Conservation (phyloP, 1,140 invertebrate genomes). For the Lerema accius region DNA sequence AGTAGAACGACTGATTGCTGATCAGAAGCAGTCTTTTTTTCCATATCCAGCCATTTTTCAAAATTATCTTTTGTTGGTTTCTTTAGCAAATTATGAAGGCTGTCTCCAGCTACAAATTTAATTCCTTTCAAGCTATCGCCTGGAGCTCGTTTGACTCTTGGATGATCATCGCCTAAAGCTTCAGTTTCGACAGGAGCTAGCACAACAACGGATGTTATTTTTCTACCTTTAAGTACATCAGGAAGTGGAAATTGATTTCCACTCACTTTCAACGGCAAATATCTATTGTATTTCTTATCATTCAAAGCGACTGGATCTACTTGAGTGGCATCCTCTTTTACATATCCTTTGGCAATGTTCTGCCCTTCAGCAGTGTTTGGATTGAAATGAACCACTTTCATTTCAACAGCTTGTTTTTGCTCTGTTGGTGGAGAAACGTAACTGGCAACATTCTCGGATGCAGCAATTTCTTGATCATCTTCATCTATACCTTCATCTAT, state of each 20-base stretch:
- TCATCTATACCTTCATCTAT: slow-evolving; percentile 81
- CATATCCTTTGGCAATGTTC: slow-evolving; percentile 87
- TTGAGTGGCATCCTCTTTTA: slow-evolving; percentile 88
- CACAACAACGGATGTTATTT: slow-evolving; percentile 91
- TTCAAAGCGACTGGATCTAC: slow-evolving; percentile 89
- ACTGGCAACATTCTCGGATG: slow-evolving; percentile 72
- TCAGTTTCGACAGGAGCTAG: slow-evolving; percentile 90
- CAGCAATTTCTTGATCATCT: slow-evolving; percentile 70
- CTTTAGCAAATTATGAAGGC: slow-evolving; percentile 89
- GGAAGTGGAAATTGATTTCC: slow-evolving; percentile 93
- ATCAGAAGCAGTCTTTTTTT: slow-evolving; percentile 87
- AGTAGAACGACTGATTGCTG: slow-evolving; percentile 90
- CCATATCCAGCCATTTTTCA: slow-evolving; percentile 90
- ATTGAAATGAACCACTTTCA: slow-evolving; percentile 93
- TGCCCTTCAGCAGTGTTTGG: slow-evolving; percentile 88
- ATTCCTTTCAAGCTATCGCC: slow-evolving; percentile 83
- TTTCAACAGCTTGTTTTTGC: slow-evolving; percentile 87
- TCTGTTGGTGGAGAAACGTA: slow-evolving; percentile 72
- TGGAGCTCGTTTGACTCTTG: slow-evolving; percentile 73
- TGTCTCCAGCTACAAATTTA: slow-evolving; percentile 86
- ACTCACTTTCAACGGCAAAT: slow-evolving; percentile 91
- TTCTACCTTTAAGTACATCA: slow-evolving; percentile 88
- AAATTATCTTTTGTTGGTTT: slow-evolving; percentile 90
- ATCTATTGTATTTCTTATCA: slow-evolving; percentile 90
- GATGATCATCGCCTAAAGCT: slow-evolving; percentile 72